A percentile compares a stretch with the other conserved stretches of the same genome.
Evolutionary conservation across 2,888 invertebrate species (phyloP).

Genomic region (Spilarctia lutea): DNA sequence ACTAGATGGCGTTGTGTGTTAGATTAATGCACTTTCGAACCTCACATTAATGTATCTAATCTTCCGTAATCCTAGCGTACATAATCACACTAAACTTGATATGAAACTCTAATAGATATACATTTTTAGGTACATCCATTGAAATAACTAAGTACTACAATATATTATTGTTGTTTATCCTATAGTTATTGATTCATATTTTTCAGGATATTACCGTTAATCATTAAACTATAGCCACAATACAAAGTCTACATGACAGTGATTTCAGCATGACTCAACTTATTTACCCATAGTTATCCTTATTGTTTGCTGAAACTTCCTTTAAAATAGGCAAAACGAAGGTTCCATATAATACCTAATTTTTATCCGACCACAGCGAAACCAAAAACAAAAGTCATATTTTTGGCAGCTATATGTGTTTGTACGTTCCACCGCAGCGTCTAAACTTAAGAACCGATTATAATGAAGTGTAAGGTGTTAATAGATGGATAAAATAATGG

Average conservation of each 20-base stretch:
- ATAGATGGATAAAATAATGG: no score
- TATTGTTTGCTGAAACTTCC: conserved; percentile 1
- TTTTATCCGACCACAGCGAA: neutral
- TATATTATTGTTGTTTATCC: conserved; percentile 5
- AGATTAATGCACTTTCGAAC: no score
- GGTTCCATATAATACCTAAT: neutral
- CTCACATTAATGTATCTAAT: no score
- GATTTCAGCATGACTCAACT: conserved; percentile 5
- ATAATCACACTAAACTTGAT: neutral
- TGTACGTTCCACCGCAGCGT: no score
- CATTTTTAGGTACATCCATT: neutral
- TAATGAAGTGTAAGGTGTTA: no score
- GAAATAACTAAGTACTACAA: conserved; percentile 1
- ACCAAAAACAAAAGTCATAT: no score
- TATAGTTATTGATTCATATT: conserved; percentile 14
- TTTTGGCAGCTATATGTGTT: no score
- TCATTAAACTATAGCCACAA: conserved; percentile 8
- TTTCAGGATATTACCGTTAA: conserved; percentile 8
- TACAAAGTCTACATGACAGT: conserved; percentile 6
- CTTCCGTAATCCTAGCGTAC: neutral
- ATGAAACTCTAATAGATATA: neutral
- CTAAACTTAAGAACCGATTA: no score
- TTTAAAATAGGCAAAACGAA: neutral
- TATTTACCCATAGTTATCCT: conserved; percentile 4
- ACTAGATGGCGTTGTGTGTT: no score